Evolutionary conservation across 1,140 invertebrate genomes (phyloP).

Genomic region (Lanistes nyassanus): DNA sequence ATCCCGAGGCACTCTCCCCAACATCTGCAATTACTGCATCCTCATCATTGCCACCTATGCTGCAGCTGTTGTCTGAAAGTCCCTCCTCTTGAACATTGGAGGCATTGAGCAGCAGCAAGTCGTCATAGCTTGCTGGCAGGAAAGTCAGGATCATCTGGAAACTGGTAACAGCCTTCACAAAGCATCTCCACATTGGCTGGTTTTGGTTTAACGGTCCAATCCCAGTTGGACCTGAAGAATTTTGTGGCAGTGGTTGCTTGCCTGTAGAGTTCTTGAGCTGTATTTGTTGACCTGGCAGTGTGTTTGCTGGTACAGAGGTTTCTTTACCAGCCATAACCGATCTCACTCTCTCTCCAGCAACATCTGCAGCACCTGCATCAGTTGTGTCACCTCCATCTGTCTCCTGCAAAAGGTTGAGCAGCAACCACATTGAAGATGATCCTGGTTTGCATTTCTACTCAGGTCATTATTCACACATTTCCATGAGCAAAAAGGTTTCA

Average conservation of each 20-base stretch:
- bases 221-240: too few relatives aligned
- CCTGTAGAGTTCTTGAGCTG: too few relatives aligned
- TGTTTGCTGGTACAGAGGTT: too few relatives aligned
- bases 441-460: neutral
- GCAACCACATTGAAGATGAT: neutral
- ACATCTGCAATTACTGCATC: neutral
- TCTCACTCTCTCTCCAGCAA: too few relatives aligned
- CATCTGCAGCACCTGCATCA: neutral
- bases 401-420: neutral
- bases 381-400: slow-evolving; percentile 3
- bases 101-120: slow-evolving; percentile 58
- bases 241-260: too few relatives aligned
- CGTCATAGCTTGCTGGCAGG: slow-evolving; percentile 73
- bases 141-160: slow-evolving; percentile 78
- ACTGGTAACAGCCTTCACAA: slow-evolving; percentile 74
- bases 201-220: neutral
- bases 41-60: neutral
- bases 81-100: neutral
- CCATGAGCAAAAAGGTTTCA: too few relatives aligned
- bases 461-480: neutral
- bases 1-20: neutral
- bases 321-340: too few relatives aligned
- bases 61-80: neutral
- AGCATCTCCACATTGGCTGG: slow-evolving; percentile 75
- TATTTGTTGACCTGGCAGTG: too few relatives aligned